These are phyloP conservation scores for Diachasmimorpha longicaudata DNA, from an alignment of 1,140 invertebrate species.

Conservation along the genomic window DNA sequence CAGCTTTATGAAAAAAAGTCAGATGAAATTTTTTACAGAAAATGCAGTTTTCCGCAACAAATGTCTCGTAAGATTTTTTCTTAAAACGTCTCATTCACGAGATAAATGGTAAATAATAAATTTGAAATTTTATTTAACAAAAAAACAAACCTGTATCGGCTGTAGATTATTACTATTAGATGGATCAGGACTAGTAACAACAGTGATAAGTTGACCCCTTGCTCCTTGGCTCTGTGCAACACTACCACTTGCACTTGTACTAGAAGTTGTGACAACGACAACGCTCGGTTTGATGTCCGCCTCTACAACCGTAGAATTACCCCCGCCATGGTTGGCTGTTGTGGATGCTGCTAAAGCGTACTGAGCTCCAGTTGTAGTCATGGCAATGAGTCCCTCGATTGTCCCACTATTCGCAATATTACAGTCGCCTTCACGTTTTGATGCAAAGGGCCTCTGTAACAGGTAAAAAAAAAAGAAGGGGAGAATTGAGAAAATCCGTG, in stretches of 20 bases:
- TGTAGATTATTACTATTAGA: slow-evolving; percentile 59
- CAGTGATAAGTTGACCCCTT: slow-evolving; percentile 57
- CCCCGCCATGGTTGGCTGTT: slow-evolving; percentile 55
- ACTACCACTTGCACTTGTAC: slow-evolving; percentile 52
- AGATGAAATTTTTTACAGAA: too few species aligned
- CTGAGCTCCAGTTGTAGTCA: slow-evolving; percentile 63
- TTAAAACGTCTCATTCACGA: too few species aligned
- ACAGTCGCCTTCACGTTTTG: slow-evolving; percentile 47
- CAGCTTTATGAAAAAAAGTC: too few species aligned
- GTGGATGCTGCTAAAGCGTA: slow-evolving; percentile 60
- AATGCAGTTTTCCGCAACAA: too few species aligned
- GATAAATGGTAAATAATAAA: background rate
- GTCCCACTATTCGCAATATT: slow-evolving; percentile 46
- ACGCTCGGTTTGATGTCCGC: slow-evolving; percentile 56
- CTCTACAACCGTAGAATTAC: slow-evolving; percentile 51
- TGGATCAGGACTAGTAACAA: slow-evolving; percentile 57
- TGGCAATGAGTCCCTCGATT: slow-evolving; percentile 59
- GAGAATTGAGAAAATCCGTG: background rate
- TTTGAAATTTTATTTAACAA: background rate
- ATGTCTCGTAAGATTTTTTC: too few species aligned
- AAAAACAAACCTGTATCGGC: slow-evolving; percentile 55
- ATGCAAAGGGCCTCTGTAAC: slow-evolving; percentile 49
- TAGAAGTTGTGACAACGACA: slow-evolving; percentile 59
- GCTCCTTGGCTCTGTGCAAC: slow-evolving; percentile 53
- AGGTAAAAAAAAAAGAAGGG: background rate